These are phyloP conservation scores for Galleria mellonella DNA, from an alignment of 1,140 invertebrate species.

Conservation along the genomic window DNA sequence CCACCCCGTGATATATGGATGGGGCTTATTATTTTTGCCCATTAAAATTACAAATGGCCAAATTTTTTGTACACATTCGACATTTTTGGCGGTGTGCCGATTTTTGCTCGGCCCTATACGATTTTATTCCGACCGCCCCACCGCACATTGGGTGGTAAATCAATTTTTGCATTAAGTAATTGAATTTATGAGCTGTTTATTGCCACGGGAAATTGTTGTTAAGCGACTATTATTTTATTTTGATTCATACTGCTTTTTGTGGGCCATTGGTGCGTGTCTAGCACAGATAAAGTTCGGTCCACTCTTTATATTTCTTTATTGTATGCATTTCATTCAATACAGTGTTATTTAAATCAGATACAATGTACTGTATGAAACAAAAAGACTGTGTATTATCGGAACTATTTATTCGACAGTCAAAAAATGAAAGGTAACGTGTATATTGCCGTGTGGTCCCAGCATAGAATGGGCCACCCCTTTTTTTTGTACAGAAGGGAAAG, in stretches of 20 bases:
- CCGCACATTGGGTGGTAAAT: constrained; percentile 23
- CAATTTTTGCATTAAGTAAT: constrained; percentile 43
- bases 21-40: constrained; percentile 41
- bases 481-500: too few relatives aligned
- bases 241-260: constrained; percentile 1
- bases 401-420: too few relatives aligned
- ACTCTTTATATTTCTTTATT: too few relatives aligned
- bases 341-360: too few relatives aligned
- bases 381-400: too few relatives aligned
- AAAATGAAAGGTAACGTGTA: too few relatives aligned
- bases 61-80: constrained; percentile 23
- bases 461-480: too few relatives aligned
- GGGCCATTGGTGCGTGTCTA: neutral
- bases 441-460: too few relatives aligned
- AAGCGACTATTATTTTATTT: constrained; percentile 31
- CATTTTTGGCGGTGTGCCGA: constrained; percentile 34
- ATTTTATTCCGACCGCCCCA: constrained; percentile 24
- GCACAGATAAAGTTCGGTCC: too few relatives aligned
- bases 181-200: constrained; percentile 42
- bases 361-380: too few relatives aligned
- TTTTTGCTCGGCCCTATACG: constrained; percentile 14
- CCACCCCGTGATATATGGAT: constrained; percentile 23
- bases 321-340: too few relatives aligned
- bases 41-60: constrained; percentile 38
- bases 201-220: constrained; percentile 29